Evolutionary conservation across 2,888 invertebrate genomes (phyloP), one percentile per base, ranked within the genome.

Genomic region (Eristalis arbustorum): DNA sequence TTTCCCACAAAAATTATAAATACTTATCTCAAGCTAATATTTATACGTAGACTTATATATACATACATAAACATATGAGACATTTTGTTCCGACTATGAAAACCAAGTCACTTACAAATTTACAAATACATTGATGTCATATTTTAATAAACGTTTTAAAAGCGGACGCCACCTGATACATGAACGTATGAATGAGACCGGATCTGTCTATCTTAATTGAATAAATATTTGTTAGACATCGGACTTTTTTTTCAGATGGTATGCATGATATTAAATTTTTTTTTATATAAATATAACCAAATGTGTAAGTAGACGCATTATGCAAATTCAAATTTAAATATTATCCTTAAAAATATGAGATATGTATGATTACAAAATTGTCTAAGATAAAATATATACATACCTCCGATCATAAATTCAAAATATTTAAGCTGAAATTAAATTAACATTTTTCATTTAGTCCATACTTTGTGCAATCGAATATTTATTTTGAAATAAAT

Each of bases 171-270:
- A 87, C 83, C 87, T 87, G 83, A 83, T 66, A 75, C 74, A 83
- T 82, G 73, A 82, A 68, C 83, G 79, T 75, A 67, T 74, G 64
- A 84, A 73, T 84, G 84, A 88, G 88, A 73, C 88, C 88, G 88
- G 88, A 88, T 88, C 84, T 88, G 88, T 88, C 88, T 79, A 88
- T 88, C 79, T 84, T 75, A 88, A 88, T 88, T 80, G 71, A 87
- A 87, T 75, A 62, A 79, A 80, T 79, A 67, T 84, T 79, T 64
- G 79, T 79, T 76, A 69, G 34, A 76, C 64, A 72, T 67, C 25
- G 59, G 49, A 73, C 69, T 69, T 77, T 63, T 68, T n/a, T 82
- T 82, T 75, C 23, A 68, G 42, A 77, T 81, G 59, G 14, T 28
- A 76, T 56, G 13, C 28, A 77, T 67, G 56, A 80, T 49, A 18